A percentile compares a stretch with the other conserved stretches of the same genome.
Evolutionary conservation across 2,797 vertebrate species (phyloP).

Genomic region (Eulemur coronatus): DNA sequence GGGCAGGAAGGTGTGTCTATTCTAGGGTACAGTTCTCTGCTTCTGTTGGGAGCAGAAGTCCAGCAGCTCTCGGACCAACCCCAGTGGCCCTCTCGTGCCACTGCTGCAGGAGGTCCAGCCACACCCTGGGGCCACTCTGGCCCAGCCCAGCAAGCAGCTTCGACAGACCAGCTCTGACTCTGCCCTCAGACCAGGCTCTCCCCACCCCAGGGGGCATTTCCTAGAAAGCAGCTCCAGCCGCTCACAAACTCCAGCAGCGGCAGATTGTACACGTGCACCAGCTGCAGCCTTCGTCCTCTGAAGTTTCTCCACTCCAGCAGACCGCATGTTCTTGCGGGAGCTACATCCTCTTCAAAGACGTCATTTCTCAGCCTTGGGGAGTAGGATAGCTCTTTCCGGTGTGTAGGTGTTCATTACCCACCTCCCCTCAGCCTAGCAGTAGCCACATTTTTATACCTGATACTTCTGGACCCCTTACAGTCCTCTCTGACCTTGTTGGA

Average conservation of each 20-base stretch:
- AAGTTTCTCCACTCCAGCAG: not conserved
- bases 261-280: accelerated
- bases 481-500: not conserved
- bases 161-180: not conserved
- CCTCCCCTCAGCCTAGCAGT: not conserved
- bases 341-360: accelerated
- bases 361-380: not conserved
- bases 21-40: not conserved
- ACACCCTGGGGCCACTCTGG: not conserved
- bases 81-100: not conserved
- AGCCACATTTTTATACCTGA: not conserved
- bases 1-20: not conserved
- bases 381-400: not conserved
- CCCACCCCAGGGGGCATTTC: not conserved
- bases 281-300: accelerated
- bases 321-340: accelerated
- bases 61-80: not conserved
- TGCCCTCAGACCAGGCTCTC: not conserved
- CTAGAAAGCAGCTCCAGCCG: not conserved
- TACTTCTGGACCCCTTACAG: not conserved
- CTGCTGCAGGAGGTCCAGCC: not conserved
- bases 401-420: too few relatives aligned
- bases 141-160: not conserved
- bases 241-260: too few relatives aligned
- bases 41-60: not conserved